Evolutionary conservation across 2,797 vertebrate species (phyloP).

Genomic region (Gallinago nigripennis): DNA sequence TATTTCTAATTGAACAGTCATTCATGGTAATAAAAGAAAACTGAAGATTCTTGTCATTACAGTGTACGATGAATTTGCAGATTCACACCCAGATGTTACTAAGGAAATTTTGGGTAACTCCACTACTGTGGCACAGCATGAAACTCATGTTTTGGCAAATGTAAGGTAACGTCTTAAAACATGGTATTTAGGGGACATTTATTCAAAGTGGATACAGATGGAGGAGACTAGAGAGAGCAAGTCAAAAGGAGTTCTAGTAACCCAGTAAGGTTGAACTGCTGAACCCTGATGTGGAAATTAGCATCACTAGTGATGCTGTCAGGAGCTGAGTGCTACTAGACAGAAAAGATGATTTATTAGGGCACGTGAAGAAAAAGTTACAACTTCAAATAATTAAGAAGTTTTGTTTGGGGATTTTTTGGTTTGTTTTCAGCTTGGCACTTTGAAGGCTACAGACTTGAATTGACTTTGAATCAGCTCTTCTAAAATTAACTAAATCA

Average conservation of each 20-base stretch:
- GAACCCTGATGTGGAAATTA: constrained; percentile 51
- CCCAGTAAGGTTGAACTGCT: constrained; percentile 45
- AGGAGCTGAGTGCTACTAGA: constrained; percentile 13
- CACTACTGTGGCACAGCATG: background rate
- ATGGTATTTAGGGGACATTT: background rate
- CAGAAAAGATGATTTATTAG: constrained; percentile 23
- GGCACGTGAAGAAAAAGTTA: background rate
- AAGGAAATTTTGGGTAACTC: background rate
- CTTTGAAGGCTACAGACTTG: background rate
- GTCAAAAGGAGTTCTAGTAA: constrained; percentile 15
- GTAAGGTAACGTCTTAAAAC: constrained; percentile 8
- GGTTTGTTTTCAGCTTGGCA: background rate
- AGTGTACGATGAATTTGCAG: background rate
- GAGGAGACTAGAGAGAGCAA: background rate
- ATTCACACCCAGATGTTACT: background rate
- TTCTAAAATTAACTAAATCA: background rate
- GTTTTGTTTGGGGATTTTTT: background rate
- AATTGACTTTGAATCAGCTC: background rate
- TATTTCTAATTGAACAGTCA: background rate
- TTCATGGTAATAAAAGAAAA: background rate
- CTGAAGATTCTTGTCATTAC: background rate
- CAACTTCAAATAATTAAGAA: background rate
- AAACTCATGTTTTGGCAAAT: background rate
- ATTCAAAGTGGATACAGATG: constrained; percentile 48
- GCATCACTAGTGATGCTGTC: background rate